phyloP scores from a whole-genome alignment of 2,113 vertebrate genomes.

The Zeus faber region DNA sequence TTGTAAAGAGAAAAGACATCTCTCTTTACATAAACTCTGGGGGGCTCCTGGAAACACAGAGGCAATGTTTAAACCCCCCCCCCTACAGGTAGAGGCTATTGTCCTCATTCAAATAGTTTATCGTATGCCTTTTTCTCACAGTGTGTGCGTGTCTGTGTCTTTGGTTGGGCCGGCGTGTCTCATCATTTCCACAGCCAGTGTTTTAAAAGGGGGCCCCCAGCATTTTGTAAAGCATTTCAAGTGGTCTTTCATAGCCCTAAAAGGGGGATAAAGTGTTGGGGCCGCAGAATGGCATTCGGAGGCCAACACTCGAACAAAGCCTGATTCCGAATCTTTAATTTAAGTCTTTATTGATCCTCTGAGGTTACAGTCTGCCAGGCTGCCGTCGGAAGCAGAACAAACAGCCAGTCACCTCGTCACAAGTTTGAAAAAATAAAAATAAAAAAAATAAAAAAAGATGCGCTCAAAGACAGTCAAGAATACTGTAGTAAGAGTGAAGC shows the following conservation, averaged over 20 bases:
- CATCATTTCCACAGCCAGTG: slow-evolving; percentile 21
- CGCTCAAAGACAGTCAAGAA: background rate
- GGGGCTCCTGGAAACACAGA: too few relatives aligned
- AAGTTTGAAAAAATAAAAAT: background rate
- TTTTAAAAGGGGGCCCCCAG: slow-evolving; percentile 27
- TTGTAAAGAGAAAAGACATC: too few relatives aligned
- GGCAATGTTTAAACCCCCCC: too few relatives aligned
- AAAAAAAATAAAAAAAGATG: too few relatives aligned
- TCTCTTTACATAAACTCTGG: too few relatives aligned
- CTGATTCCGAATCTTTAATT: background rate
- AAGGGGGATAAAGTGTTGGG: slow-evolving; percentile 18
- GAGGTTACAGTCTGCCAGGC: background rate
- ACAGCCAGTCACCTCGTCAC: too few relatives aligned
- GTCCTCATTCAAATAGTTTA: too few relatives aligned
- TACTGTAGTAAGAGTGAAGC: background rate
- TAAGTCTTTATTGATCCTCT: background rate
- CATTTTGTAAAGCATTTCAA: slow-evolving; percentile 20
- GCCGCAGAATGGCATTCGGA: slow-evolving; percentile 8
- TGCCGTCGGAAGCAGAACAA: background rate
- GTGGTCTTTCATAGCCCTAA: slow-evolving; percentile 27
- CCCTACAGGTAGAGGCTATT: too few relatives aligned
- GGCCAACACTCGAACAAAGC: slow-evolving; percentile 22
- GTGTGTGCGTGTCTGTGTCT: slow-evolving; percentile 2
- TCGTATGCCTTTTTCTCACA: too few relatives aligned
- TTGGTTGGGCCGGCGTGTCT: slow-evolving; percentile 10